A percentile compares a stretch with the other conserved stretches of the same genome.
Conservation (phyloP, 2,113 vertebrate species). For the Clarias batrachus region DNA sequence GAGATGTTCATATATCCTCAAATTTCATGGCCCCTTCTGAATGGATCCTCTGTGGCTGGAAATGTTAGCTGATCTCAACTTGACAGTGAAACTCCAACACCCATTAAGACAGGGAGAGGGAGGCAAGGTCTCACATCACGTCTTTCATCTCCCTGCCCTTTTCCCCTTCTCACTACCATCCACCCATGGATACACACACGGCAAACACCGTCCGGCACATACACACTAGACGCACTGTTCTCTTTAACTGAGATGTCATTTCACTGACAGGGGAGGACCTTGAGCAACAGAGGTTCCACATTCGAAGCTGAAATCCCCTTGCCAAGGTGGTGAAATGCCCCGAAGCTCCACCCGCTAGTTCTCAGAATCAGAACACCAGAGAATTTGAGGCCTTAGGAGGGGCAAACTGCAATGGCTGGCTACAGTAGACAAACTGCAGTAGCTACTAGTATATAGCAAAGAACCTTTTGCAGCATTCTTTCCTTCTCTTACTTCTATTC, state of each 20-base stretch:
- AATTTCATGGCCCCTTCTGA: conserved; percentile 3
- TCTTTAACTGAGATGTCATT: conserved; percentile 15
- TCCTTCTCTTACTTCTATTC: not conserved
- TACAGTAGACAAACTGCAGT: not conserved
- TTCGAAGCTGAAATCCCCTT: conserved; percentile 7
- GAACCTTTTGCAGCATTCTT: not conserved
- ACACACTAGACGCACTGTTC: conserved; percentile 54
- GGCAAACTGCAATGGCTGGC: not conserved
- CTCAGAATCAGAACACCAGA: conserved; percentile 17
- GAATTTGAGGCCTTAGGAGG: conserved; percentile 2
- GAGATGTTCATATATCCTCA: not conserved
- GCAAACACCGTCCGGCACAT: conserved; percentile 7
- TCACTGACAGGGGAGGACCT: conserved; percentile 27
- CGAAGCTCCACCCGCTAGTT: conserved; percentile 13
- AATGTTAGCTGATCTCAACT: not conserved
- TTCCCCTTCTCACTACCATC: conserved; percentile 11
- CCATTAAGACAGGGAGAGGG: conserved; percentile 12
- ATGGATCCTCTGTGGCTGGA: conserved; percentile 5
- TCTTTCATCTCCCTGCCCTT: conserved; percentile 31
- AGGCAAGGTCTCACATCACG: not conserved
- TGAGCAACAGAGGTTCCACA: conserved; percentile 44
- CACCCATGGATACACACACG: conserved; percentile 29
- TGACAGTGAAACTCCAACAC: conserved; percentile 1
- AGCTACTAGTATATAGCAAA: not conserved
- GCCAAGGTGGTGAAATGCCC: conserved; percentile 35